Base-by-base conservation (phyloP, 2,888 invertebrate species). In the Stegana nigrithorax region DNA sequence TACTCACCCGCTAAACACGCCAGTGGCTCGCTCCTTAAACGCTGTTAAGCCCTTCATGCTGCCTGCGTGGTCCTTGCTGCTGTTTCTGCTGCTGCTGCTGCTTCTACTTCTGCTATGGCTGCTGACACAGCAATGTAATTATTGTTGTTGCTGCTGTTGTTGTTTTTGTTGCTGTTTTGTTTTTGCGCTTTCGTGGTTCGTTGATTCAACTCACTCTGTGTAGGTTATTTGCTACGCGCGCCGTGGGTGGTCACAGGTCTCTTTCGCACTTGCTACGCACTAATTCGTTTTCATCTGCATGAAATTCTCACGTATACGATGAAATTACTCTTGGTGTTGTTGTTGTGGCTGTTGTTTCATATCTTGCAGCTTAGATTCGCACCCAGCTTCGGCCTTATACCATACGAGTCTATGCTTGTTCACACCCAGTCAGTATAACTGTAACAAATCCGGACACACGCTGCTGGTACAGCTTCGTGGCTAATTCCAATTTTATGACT, bases 21-120 rank as follows among this genome's bases (percentile, higher is more conserved):
- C 84, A 62, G 83, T 73, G 65, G 85, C 85, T 78, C 84, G 85
- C 74, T 85, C 85, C 75, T 85, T 85, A 80, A 85, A 81, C 75
- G 85, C 76, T 71, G 83, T 81, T 80, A 85, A 83, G 75, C 85
- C 85, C 82, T 83, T 84, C 85, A 85, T 85, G 68, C 66, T 73
- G 67, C 58, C n/a, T n/a, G n/a, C n/a, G n/a, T n/a, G n/a, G n/a
- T n/a, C n/a, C n/a, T n/a, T n/a, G n/a, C 56, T 66, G 62, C 55
- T 67, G 60, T 65, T 63, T 65, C 57, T 65, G 60, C 36, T 59
- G 26, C 17, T 26, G 8, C 64, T 32, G 5, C 44, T 55, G 29
- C n/a, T 32, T 10, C 10, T 63, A 55, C 25, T 58, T n/a, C n/a
- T n/a, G n/a, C n/a, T n/a, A n/a, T n/a, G 59, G 36, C 42, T 57